phyloP scores from a whole-genome alignment of 1,140 invertebrate species.

The Gryllus bimaculatus region DNA sequence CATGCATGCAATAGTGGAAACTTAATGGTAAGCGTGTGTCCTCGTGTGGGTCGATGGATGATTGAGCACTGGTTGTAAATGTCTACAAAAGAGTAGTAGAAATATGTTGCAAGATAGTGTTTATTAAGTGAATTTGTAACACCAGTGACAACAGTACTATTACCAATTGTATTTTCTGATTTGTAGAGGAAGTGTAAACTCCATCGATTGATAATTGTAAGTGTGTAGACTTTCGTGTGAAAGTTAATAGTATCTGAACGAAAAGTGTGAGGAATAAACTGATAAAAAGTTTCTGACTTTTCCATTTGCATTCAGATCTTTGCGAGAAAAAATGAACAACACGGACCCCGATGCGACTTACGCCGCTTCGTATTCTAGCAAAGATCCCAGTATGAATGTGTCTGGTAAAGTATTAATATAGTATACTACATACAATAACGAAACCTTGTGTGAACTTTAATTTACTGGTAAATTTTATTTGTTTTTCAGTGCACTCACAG shows the following conservation, averaged over 20 bases:
- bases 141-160: no score
- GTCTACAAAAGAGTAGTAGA: no score
- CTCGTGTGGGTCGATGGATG: no score
- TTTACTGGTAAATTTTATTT: not conserved
- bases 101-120: no score
- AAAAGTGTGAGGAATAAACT: no score
- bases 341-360: conserved; percentile 16
- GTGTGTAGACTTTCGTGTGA: no score
- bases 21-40: no score
- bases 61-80: no score
- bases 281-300: not conserved
- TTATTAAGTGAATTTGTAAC: no score
- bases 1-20: no score
- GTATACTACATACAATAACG: no score
- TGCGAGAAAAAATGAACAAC: conserved; percentile 12
- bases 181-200: not conserved
- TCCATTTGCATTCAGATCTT: not conserved
- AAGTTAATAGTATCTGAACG: no score
- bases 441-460: not conserved
- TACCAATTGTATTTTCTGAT: not conserved
- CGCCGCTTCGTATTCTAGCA: conserved; percentile 15
- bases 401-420: conserved; percentile 11
- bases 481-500: conserved; percentile 31
- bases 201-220: not conserved
- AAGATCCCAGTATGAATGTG: conserved; percentile 21